Evolutionary conservation across 2,113 vertebrate genomes (phyloP), one percentile per base, ranked within the genome.

Genomic region (Pluvialis apricaria): DNA sequence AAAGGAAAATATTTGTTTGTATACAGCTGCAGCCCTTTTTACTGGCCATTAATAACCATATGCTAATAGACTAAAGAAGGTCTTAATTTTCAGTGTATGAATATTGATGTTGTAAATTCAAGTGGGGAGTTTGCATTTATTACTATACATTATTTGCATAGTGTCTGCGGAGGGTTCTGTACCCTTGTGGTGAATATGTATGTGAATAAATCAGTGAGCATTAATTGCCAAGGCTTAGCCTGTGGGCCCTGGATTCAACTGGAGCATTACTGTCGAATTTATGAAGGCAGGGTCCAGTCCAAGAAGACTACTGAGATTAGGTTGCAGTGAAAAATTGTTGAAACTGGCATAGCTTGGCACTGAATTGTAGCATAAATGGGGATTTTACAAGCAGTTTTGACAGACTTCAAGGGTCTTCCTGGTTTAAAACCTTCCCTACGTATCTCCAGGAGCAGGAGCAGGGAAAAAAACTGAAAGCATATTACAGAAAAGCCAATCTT

Each of bases 141-240:
- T 69, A 65, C 73, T 84, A 34, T 45, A 69, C 28, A 16, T 85
- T 94, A 90, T 95, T 95, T 94, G 78, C 92, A 82, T 31, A 69
- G 86, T 38, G 69, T 95, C 92, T 92, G 81, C 9, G 1, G 91
- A 94, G 64, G 32, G 26, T 88, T 92, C 84, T 82, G 45, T 80
- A 73, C 79, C 89, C 81, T 64, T 64, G 95, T 42, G 61, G 73
- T 91, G 66, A 82, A 88, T 92, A 78, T 75, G 44, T 51, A 81
- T 73, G 49, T 68, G 88, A 86, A 87, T 88, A 89, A 89, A 92
- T 93, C 83, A 79, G 40, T 29, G 47, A 88, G 78, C 61, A 62
- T 60, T 92, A 87, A 92, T 82, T 96, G 83, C 77, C 89, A 69
- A 75, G 92, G 72, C 57, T 86, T 75, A 82, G 78, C 66, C 84